Evolutionary conservation across 1,140 invertebrate species (phyloP).

Genomic region (Sitophilus oryzae): DNA sequence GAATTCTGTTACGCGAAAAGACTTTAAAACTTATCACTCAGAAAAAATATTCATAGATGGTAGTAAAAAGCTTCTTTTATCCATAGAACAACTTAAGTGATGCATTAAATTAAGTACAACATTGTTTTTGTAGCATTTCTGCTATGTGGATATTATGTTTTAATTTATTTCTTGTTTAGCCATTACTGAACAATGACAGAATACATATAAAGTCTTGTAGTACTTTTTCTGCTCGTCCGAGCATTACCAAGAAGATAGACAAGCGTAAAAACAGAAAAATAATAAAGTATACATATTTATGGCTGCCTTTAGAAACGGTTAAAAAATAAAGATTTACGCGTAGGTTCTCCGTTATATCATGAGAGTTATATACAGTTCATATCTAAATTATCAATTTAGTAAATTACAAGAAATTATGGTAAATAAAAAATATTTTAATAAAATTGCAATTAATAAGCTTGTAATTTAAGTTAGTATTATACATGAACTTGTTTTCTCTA

Average conservation of each 20-base stretch:
- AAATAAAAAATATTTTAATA: too few species aligned
- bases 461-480: too few species aligned
- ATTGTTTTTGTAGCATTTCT: slow-evolving; percentile 6
- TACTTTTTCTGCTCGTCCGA: slow-evolving; percentile 20
- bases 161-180: slow-evolving; percentile 13
- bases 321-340: not conserved
- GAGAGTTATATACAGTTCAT: too few species aligned
- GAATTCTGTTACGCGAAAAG: too few species aligned
- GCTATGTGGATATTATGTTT: slow-evolving; percentile 13
- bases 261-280: slow-evolving; percentile 11
- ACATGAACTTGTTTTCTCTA: too few species aligned
- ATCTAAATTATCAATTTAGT: too few species aligned
- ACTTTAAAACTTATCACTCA: too few species aligned
- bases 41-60: not conserved
- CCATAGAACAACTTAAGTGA: slow-evolving; percentile 2
- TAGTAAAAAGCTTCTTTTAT: not conserved
- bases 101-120: slow-evolving; percentile 20
- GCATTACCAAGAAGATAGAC: slow-evolving; percentile 21
- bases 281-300: slow-evolving; percentile 24
- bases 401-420: too few species aligned
- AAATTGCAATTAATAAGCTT: too few species aligned
- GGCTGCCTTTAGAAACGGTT: not conserved
- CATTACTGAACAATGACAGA: slow-evolving; percentile 23
- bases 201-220: slow-evolving; percentile 20
- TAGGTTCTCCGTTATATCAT: too few species aligned